phyloP scores from a whole-genome alignment of 2,113 vertebrate species.

The Balaenoptera acutorostrata region DNA sequence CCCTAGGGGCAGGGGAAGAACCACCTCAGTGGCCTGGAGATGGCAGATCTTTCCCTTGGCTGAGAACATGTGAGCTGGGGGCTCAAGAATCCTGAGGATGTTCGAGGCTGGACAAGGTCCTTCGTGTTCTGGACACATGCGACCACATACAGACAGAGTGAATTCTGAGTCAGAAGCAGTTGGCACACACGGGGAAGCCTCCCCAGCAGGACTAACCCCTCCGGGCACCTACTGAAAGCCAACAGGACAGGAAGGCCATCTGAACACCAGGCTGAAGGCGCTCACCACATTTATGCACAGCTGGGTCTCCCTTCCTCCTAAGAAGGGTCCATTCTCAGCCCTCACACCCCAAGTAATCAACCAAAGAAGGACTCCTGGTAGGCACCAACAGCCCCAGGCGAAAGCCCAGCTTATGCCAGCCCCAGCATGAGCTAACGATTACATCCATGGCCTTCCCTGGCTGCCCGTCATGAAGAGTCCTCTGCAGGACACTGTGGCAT shows the following conservation, averaged over 20 bases:
- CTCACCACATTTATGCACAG: background rate
- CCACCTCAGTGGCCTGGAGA: background rate
- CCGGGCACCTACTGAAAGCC: no score
- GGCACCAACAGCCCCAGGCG: background rate
- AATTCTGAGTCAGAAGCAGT: background rate
- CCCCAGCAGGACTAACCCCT: background rate
- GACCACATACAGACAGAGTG: background rate
- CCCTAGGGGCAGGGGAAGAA: background rate
- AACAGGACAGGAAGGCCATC: background rate
- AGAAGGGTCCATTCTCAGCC: background rate
- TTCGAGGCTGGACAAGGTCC: background rate
- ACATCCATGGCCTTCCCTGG: background rate
- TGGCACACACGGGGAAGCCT: background rate
- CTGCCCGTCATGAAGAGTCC: background rate
- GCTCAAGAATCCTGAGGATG: background rate
- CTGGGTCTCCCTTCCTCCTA: background rate
- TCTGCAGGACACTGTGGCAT: background rate
- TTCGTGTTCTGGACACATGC: background rate
- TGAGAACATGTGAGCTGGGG: background rate
- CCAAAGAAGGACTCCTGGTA: background rate
- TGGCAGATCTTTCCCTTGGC: background rate
- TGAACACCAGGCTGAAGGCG: no score
- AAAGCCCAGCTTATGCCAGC: background rate
- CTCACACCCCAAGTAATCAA: background rate
- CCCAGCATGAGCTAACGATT: background rate